Evolutionary conservation across 2,888 invertebrate species (phyloP), one percentile per base, ranked within the genome.

Genomic region (Homarus gammarus): DNA sequence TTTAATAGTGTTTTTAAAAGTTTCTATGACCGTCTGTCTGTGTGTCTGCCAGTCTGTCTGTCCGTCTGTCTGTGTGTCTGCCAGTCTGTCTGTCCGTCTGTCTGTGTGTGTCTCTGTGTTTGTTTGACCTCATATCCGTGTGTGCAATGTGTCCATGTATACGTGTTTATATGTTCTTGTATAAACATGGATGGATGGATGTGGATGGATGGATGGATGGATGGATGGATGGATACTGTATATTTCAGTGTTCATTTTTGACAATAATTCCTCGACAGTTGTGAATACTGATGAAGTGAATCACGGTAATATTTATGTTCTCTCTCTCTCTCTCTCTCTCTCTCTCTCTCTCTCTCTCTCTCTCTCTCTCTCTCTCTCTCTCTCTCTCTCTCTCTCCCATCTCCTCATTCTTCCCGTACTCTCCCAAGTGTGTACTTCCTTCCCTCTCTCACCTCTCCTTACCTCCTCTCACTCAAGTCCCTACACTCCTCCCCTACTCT

Each of bases 71-170:
- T 81, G 44, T 79, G 44, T 79, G 44, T 79, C 44, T 79, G 44
- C 79, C 44, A 79, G 44, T 79, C 44, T 79, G 44, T 79, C 33
- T 79, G 44, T 79, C 27, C 79, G 49, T 79, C 49, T 79, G 49
- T 79, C 49, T 79, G 49, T 82, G 61, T 82, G 61, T 61, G 61
- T 82, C 1, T 5, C 1, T 61, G 61, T 82, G 61, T 61, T 27
- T 82, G 64, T 64, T 1, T 3, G 61, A 3, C 31, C 15, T 27
- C 56, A n/a, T 64, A n/a, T 68, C 18, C 36, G 40, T 36, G 36
- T 64, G 27, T 64, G 12, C 22, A 73, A 18, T 68, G 31, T 68
- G 31, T 79, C 22, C 27, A 33, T 49, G n/a, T 61, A 22, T 6
- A 12, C 33, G 12, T 3, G 22, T 61, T 12, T n/a, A 5, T 61